These are phyloP conservation scores for Tenebrio molitor DNA, from an alignment of 1,140 invertebrate genomes.

Conservation along the genomic window DNA sequence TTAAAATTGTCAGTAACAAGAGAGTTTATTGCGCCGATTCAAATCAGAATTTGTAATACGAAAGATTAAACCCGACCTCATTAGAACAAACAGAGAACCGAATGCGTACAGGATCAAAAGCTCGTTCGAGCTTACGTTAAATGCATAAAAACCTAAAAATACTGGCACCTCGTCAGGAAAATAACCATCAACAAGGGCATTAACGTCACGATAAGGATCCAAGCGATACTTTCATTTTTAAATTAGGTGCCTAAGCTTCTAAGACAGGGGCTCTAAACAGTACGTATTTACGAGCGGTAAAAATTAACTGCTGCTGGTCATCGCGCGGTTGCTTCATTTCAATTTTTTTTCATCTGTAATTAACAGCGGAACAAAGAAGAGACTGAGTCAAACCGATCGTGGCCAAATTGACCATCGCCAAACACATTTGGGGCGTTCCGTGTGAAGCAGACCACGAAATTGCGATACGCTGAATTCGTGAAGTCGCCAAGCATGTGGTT, in stretches of 20 bases:
- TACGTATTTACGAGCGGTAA: constrained; percentile 14
- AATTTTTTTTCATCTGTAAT: no score
- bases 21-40: neutral
- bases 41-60: constrained; percentile 16
- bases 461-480: no score
- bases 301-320: constrained; percentile 1
- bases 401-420: no score
- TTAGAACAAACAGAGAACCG: neutral
- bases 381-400: no score
- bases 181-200: constrained; percentile 27
- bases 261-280: constrained; percentile 9
- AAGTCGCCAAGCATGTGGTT: no score
- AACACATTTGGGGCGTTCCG: no score
- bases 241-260: constrained; percentile 26
- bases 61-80: constrained; percentile 6
- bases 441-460: no score
- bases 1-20: constrained; percentile 13
- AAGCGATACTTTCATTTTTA: constrained; percentile 16
- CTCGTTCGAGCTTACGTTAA: constrained; percentile 2
- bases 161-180: constrained; percentile 27
- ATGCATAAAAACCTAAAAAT: constrained; percentile 20
- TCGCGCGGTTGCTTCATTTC: neutral
- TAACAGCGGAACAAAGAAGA: no score
- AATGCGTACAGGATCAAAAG: constrained; percentile 4
- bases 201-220: constrained; percentile 29